Evolutionary conservation across 2,797 vertebrate species (phyloP).

Genomic region (Chaenodraco wilsoni): DNA sequence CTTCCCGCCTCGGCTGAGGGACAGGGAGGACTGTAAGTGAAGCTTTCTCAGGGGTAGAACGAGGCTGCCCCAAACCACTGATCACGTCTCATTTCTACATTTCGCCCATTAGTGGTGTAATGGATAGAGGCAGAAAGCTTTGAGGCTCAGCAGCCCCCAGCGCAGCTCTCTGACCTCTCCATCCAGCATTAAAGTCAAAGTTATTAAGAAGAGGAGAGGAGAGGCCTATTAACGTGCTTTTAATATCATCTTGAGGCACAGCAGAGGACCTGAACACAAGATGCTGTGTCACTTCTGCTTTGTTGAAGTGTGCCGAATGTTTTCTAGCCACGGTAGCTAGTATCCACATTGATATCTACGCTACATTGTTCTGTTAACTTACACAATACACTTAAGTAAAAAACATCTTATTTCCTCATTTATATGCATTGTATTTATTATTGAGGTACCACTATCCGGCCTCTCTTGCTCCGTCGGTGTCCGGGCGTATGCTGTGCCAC

Average conservation of each 20-base stretch:
- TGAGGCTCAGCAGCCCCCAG: conserved; percentile 11
- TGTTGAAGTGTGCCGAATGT: background rate
- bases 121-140: conserved; percentile 34
- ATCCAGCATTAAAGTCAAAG: conserved; percentile 19
- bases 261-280: conserved; percentile 8
- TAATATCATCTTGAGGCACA: conserved; percentile 19
- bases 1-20: conserved; percentile 31
- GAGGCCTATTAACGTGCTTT: conserved; percentile 15
- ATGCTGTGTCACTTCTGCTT: conserved; percentile 1
- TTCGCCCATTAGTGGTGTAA: conserved; percentile 54
- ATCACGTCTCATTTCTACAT: conserved; percentile 58
- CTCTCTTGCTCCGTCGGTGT: background rate
- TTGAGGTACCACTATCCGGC: background rate
- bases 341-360: no score
- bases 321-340: background rate
- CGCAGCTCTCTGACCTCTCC: conserved; percentile 26
- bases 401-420: no score
- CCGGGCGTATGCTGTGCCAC: background rate
- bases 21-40: conserved; percentile 19
- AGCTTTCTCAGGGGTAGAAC: conserved; percentile 22
- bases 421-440: no score
- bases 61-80: conserved; percentile 31
- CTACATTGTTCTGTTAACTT: no score
- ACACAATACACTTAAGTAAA: no score
- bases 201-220: conserved; percentile 3